phyloP scores from a whole-genome alignment of 1,140 invertebrate species.

The Antheraea mylitta region DNA sequence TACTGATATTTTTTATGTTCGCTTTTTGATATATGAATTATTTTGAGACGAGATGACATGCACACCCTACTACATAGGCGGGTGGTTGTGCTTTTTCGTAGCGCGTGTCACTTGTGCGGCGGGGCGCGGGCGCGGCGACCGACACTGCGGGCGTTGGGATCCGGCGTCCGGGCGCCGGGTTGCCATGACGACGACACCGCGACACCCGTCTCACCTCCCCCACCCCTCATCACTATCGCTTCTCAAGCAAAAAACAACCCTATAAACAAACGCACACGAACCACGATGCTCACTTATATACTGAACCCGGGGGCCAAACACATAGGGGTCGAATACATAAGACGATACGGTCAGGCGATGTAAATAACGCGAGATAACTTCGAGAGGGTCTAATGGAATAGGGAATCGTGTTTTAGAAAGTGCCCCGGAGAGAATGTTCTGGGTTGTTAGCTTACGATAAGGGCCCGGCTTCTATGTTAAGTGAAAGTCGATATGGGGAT shows the following conservation, averaged over 20 bases:
- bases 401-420: slow-evolving; percentile 75
- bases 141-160: slow-evolving; percentile 81
- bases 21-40: too few relatives aligned
- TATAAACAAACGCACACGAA: slow-evolving; percentile 48
- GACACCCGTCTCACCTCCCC: slow-evolving; percentile 57
- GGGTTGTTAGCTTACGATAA: slow-evolving; percentile 56
- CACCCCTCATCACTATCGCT: slow-evolving; percentile 19
- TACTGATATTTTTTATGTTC: too few relatives aligned
- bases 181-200: slow-evolving; percentile 81
- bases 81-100: slow-evolving; percentile 75
- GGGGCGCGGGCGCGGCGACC: slow-evolving; percentile 79
- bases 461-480: slow-evolving; percentile 54
- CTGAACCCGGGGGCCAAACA: slow-evolving; percentile 30
- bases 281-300: slow-evolving; percentile 64
- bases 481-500: slow-evolving; percentile 74
- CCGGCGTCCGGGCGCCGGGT: slow-evolving; percentile 75
- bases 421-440: slow-evolving; percentile 73
- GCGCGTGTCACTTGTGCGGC: slow-evolving; percentile 76
- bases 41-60: slow-evolving; percentile 14
- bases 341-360: slow-evolving; percentile 74
- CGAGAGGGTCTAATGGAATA: slow-evolving; percentile 76
- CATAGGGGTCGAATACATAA: slow-evolving; percentile 70
- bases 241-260: slow-evolving; percentile 40
- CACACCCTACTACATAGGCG: slow-evolving; percentile 33
- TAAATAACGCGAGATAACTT: slow-evolving; percentile 77